phyloP scores from a whole-genome alignment of 2,113 vertebrate genomes.

The Hyperoodon ampullatus region DNA sequence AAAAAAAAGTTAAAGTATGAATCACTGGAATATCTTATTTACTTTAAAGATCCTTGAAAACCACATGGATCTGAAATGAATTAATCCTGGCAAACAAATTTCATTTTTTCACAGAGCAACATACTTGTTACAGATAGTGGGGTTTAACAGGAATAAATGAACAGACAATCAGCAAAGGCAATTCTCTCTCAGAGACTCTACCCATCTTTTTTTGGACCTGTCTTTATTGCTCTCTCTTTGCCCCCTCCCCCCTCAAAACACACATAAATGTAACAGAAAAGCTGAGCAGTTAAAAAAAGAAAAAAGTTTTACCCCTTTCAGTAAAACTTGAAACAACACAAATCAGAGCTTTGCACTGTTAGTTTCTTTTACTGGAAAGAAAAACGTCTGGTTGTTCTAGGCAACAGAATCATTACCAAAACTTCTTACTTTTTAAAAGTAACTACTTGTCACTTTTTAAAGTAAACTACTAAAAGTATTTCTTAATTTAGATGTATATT shows the following conservation, averaged over 20 bases:
- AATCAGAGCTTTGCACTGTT: background rate
- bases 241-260: background rate
- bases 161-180: background rate
- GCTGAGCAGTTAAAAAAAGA: background rate
- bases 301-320: background rate
- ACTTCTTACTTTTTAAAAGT: background rate
- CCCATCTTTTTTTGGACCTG: background rate
- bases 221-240: background rate
- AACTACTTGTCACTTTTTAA: background rate
- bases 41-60: background rate
- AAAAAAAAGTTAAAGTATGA: background rate
- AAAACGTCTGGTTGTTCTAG: background rate
- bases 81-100: background rate
- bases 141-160: background rate
- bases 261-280: background rate
- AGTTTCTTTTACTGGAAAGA: background rate
- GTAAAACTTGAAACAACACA: background rate
- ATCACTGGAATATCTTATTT: background rate
- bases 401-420: background rate
- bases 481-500: background rate
- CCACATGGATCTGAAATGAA: background rate
- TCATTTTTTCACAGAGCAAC: background rate
- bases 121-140: background rate
- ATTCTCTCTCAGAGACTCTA: background rate
- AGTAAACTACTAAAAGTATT: background rate